Base-by-base conservation (phyloP, 2,113 vertebrate species). In the Mobula birostris region DNA sequence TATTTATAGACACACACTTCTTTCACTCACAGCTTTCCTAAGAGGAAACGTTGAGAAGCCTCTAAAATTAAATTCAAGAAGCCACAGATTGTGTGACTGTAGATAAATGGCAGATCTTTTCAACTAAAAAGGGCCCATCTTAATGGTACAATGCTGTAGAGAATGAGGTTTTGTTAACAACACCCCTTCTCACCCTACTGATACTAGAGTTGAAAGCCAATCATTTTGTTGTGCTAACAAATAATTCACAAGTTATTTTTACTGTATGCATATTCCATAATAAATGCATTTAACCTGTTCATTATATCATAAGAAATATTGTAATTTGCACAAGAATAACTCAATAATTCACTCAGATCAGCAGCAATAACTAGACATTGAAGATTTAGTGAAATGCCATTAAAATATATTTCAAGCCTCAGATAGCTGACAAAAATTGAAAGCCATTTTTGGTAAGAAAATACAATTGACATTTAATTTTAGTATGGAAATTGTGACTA, bases 341-440 rank as follows among this genome's bases (percentile, higher is more conserved):
- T 90, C 58, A 66, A 90, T 17, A 4, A 66, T 66, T 90, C 61
- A 7, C 27, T 61, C 61, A 66, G 85, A 66, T 66, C 4, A 27
- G 12, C 61, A 88, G 85, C 58, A 12, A 32, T 2, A 29, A n/a
- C 5, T 88, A 15, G 0, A 2, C 27, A 11, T 63, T 32, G 63
- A 17, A 17, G 58, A n/a, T 66, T 66, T 12, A 66, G 61, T 66
- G 61, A 32, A 90, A n/a, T 19, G 61, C 6, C 85, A 90, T 66
- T 66, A 66, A 90, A 90, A 90, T 19, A 90, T 66, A 66, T 66
- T 90, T 90, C 58, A 90, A 90, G 58, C 56, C 21, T 29, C 27
- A 63, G 24, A n/a, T 63, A 87, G 4, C 83, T 63, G 2, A n/a
- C 11, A 87, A 61, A 87, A 14, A 61, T 87, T 87, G 83, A 27